phyloP scores from a whole-genome alignment of 2,113 vertebrate genomes.

The Dasyprocta punctata region DNA sequence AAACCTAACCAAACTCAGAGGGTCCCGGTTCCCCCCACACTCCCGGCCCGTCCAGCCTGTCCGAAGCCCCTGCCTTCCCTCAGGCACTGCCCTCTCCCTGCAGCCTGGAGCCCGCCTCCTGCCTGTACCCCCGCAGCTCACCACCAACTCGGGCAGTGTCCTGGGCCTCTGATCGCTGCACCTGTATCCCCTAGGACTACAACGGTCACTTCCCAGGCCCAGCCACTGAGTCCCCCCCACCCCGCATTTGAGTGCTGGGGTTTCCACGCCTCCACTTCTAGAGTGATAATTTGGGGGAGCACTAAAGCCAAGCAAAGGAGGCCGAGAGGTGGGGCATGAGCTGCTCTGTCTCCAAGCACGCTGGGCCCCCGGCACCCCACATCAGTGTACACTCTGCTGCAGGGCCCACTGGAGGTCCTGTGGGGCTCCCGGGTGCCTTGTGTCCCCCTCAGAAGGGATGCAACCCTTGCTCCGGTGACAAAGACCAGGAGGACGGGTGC shows the following conservation, averaged over 20 bases:
- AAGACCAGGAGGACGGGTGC: not conserved
- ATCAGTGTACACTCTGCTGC: not conserved
- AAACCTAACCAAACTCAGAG: not conserved
- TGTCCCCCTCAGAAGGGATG: not conserved
- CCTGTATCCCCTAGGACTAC: fast-evolving
- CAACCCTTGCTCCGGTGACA: not conserved
- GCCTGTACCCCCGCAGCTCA: not conserved
- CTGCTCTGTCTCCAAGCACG: not conserved
- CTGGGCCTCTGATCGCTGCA: not conserved
- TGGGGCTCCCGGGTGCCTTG: not conserved
- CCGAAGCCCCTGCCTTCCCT: not conserved
- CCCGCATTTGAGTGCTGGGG: too few species aligned
- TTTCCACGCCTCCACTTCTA: not conserved
- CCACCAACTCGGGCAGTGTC: not conserved
- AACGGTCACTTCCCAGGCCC: too few species aligned
- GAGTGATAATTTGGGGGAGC: not conserved
- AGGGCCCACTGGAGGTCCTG: not conserved
- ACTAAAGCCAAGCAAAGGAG: not conserved
- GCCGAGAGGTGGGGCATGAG: not conserved
- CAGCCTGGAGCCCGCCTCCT: not conserved
- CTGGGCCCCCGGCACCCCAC: not conserved
- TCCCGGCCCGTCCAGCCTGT: not conserved
- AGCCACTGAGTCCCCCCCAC: too few species aligned
- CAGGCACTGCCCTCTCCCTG: not conserved
- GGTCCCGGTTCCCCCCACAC: not conserved